These are phyloP conservation scores for Boleophthalmus pectinirostris DNA, from an alignment of 2,113 vertebrate species.

Conservation along the genomic window DNA sequence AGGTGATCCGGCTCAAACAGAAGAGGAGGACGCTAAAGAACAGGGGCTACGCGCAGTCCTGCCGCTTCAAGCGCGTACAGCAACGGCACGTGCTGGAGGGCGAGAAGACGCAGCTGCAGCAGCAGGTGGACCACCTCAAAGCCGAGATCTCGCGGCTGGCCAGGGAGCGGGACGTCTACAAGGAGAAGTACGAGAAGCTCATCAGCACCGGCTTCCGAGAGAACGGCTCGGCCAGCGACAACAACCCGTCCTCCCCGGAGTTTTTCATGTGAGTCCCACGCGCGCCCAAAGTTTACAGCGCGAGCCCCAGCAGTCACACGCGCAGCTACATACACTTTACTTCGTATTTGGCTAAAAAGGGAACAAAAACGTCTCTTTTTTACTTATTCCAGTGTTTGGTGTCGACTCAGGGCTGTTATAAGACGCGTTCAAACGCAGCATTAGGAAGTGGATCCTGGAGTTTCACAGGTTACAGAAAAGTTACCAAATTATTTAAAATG, in stretches of 20 bases:
- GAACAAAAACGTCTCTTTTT: slow-evolving; percentile 42
- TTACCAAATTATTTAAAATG: slow-evolving; percentile 17
- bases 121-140: slow-evolving; percentile 99
- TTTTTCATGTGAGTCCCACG: slow-evolving; percentile 98
- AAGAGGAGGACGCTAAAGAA: slow-evolving; percentile 99
- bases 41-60: slow-evolving; percentile 99
- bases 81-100: slow-evolving; percentile 98
- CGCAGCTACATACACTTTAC: slow-evolving; percentile 27
- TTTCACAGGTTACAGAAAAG: background rate
- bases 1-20: slow-evolving; percentile 99
- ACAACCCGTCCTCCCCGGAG: slow-evolving; percentile 95
- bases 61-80: slow-evolving; percentile 99
- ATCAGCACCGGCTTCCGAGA: slow-evolving; percentile 98
- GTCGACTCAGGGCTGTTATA: slow-evolving; percentile 58
- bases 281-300: slow-evolving; percentile 63
- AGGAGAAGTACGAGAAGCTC: slow-evolving; percentile 98
- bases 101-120: slow-evolving; percentile 97
- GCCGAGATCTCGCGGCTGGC: slow-evolving; percentile 98
- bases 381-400: slow-evolving; percentile 42
- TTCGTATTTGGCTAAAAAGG: slow-evolving; percentile 42
- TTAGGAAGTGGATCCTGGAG: slow-evolving; percentile 4
- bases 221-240: slow-evolving; percentile 94
- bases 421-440: background rate
- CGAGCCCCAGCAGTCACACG: slow-evolving; percentile 27
- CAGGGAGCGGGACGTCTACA: slow-evolving; percentile 98